A percentile compares a stretch with the other conserved stretches of the same genome.
Conservation (phyloP, 1,140 invertebrate species). For the Choristoneura fumiferana region DNA sequence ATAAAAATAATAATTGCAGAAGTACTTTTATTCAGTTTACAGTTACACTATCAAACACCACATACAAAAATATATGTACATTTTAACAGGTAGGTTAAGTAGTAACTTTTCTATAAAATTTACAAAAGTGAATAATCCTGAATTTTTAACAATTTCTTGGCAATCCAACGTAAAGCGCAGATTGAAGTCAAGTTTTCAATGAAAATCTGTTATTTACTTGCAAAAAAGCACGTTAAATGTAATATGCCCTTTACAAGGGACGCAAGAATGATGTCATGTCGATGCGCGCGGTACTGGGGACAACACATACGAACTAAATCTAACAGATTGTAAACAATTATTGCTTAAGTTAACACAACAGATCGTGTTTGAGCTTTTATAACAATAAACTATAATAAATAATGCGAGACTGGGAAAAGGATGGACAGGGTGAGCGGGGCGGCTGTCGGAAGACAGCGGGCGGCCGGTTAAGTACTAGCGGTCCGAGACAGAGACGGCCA, state of each 20-base stretch:
- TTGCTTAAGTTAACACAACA: slow-evolving; percentile 6
- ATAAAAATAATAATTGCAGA: slow-evolving; percentile 5
- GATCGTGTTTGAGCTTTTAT: background rate
- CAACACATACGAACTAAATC: background rate
- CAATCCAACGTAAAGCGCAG: background rate
- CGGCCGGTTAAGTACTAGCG: slow-evolving; percentile 27
- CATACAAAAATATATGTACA: slow-evolving; percentile 18
- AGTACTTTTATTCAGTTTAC: slow-evolving; percentile 13
- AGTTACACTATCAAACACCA: slow-evolving; percentile 8
- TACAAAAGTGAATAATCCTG: background rate
- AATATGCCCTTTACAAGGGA: background rate
- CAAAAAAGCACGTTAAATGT: background rate
- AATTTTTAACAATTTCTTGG: background rate
- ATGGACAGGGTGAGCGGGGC: background rate
- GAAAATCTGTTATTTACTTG: background rate
- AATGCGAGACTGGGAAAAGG: background rate
- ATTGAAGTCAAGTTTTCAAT: too few species aligned
- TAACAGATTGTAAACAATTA: background rate
- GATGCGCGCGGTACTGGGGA: background rate
- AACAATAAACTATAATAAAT: background rate
- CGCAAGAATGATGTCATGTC: too few species aligned
- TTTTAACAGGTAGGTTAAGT: background rate
- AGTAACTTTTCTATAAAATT: background rate
- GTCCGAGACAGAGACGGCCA: slow-evolving; percentile 48
- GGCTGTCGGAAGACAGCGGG: background rate